Percentiles rank a stretch among this genome's conserved stretches.
Conservation (phyloP, 37 sponge, comb jelly and placozoan species). For the Agelas oroides region DNA sequence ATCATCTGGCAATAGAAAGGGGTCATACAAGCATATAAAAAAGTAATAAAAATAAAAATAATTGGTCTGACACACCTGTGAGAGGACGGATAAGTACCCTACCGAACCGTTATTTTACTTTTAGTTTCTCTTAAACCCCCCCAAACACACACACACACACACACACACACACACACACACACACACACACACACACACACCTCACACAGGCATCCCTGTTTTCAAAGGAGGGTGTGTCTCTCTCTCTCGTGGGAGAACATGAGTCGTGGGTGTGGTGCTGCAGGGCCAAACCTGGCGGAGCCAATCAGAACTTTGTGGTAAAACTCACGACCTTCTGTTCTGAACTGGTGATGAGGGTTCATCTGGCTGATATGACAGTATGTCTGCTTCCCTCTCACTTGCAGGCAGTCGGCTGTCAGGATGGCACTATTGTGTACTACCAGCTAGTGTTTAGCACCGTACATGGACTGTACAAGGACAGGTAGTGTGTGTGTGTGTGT, state of each 20-base stretch:
- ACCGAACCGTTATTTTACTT: too few relatives aligned
- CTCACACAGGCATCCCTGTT: slow-evolving; percentile 52
- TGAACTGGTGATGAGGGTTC: too few relatives aligned
- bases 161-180: neutral
- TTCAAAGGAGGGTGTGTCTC: slow-evolving; percentile 62
- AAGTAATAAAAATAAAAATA: too few relatives aligned
- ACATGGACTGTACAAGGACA: slow-evolving; percentile 96
- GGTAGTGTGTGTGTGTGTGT: slow-evolving; percentile 52
- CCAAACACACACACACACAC: too few relatives aligned
- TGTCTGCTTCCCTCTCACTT: neutral
- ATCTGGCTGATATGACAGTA: too few relatives aligned
- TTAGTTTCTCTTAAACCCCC: too few relatives aligned
- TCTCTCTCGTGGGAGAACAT: slow-evolving; percentile 43
- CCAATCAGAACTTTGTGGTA: slow-evolving; percentile 30
- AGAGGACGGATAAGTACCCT: too few relatives aligned
- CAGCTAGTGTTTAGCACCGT: slow-evolving; percentile 85
- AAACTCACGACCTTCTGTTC: neutral
- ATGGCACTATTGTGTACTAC: slow-evolving; percentile 84
- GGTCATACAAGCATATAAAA: too few relatives aligned
- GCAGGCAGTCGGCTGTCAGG: slow-evolving; percentile 82
- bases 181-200: too few relatives aligned
- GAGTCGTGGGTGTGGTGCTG: slow-evolving; percentile 84
- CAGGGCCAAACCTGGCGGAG: slow-evolving; percentile 56
- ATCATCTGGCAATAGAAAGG: too few relatives aligned
- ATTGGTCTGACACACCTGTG: too few relatives aligned